Conservation (phyloP, 2,888 invertebrate species). For the Pseudoips prasinana region DNA sequence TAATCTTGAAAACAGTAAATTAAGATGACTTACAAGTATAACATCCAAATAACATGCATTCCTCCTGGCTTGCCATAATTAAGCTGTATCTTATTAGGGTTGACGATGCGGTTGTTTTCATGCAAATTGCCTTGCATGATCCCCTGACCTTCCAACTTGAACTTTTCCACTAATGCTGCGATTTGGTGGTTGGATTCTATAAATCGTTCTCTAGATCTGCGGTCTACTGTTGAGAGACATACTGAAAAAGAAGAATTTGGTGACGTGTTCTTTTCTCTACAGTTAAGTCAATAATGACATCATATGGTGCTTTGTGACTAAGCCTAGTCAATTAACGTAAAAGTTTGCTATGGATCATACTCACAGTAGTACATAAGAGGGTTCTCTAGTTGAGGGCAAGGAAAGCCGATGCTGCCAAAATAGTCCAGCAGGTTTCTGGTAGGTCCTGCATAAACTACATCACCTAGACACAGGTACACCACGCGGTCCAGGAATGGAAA, state of each 20-base stretch:
- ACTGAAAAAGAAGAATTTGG: conserved; percentile 46
- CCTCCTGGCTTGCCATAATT: conserved; percentile 88
- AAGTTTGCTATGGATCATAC: no score
- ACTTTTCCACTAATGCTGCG: conserved; percentile 94
- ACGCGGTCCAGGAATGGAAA: conserved; percentile 97
- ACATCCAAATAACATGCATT: conserved; percentile 84
- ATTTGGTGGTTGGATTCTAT: conserved; percentile 97
- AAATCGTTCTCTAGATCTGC: conserved; percentile 92
- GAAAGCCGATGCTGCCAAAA: conserved; percentile 97
- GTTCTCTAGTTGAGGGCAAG: conserved; percentile 97
- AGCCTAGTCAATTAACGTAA: no score
- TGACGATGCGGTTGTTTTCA: conserved; percentile 81
- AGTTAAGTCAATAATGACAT: no score
- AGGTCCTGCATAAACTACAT: conserved; percentile 95
- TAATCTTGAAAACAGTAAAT: no score
- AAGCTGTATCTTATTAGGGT: conserved; percentile 87
- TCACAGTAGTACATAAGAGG: conserved; percentile 98
- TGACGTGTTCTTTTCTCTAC: no score
- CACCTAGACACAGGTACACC: conserved; percentile 93
- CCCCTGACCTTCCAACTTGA: conserved; percentile 91
- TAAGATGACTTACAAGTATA: conserved; percentile 86
- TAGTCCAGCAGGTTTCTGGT: conserved; percentile 96
- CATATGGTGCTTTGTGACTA: no score
- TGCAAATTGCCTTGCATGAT: conserved; percentile 85
- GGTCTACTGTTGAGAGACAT: conserved; percentile 84